Conservation (phyloP, 2,888 invertebrate genomes). For the Nasonia oneida region DNA sequence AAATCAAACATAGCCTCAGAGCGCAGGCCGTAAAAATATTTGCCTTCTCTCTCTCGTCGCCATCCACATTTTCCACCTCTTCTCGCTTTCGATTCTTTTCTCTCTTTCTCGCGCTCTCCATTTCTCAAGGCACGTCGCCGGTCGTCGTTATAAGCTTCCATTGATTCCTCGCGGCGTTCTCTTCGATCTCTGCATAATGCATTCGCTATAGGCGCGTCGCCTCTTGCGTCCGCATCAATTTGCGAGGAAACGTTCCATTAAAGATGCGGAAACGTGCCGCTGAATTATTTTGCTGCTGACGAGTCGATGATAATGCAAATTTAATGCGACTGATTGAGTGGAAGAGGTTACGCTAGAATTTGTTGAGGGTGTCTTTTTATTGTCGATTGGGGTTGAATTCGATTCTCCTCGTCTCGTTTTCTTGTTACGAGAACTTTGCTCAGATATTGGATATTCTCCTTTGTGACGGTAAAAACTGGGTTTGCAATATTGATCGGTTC, state of each 20-base stretch:
- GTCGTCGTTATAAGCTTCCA: conserved; percentile 27
- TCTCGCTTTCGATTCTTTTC: neutral
- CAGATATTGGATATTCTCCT: neutral
- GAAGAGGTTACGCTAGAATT: neutral
- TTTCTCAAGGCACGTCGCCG: neutral
- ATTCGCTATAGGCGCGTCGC: conserved; percentile 2
- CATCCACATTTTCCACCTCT: conserved; percentile 3
- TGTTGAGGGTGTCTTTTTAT: neutral
- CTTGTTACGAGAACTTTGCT: neutral
- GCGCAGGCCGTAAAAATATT: conserved; percentile 13
- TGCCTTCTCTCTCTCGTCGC: neutral
- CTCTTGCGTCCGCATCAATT: conserved; percentile 43
- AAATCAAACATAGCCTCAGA: conserved; percentile 7
- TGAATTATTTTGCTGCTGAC: conserved; percentile 36
- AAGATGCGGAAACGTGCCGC: neutral
- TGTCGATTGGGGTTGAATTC: neutral
- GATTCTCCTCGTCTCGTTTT: neutral
- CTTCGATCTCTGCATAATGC: conserved; percentile 37
- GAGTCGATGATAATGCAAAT: neutral
- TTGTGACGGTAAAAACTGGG: neutral
- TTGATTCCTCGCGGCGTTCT: conserved; percentile 18
- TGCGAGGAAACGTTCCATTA: conserved; percentile 39
- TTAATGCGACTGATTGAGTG: neutral
- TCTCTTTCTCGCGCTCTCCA: conserved; percentile 10
- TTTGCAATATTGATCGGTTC: neutral